Conservation (phyloP, 2,797 vertebrate species). For the Anguilla pacifica region DNA sequence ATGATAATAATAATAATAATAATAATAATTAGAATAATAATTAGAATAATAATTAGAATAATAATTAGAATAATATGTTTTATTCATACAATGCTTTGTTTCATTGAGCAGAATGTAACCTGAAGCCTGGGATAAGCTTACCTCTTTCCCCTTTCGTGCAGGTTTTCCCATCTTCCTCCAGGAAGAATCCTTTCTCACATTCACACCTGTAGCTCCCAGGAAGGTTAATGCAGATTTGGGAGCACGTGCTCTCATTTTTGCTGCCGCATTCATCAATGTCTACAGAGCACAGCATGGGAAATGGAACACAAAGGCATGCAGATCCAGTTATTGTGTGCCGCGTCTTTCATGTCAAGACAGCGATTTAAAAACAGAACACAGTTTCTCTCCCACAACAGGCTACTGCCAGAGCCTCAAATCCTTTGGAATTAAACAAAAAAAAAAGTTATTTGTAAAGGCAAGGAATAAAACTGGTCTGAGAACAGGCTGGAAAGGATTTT, state of each 20-base stretch:
- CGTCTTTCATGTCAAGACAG: background rate
- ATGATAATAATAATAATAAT: background rate
- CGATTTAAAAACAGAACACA: background rate
- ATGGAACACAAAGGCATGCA: background rate
- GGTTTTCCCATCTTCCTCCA: constrained; percentile 83
- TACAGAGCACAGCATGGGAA: constrained; percentile 49
- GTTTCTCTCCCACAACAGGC: background rate
- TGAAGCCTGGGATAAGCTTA: constrained; percentile 48
- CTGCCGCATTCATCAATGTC: constrained; percentile 89
- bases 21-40: background rate
- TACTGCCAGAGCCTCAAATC: background rate
- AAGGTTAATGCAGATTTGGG: constrained; percentile 89
- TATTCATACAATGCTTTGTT: background rate
- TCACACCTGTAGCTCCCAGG: constrained; percentile 90
- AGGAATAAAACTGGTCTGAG: background rate
- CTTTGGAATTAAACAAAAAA: background rate
- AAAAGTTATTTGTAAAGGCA: background rate
- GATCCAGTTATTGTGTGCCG: background rate
- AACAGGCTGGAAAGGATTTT: background rate
- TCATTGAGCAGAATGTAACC: background rate
- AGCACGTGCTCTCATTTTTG: constrained; percentile 80
- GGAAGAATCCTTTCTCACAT: constrained; percentile 83
- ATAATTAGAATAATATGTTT: background rate
- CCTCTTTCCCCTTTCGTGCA: constrained; percentile 89
- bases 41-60: background rate